Conservation (phyloP, 2,797 vertebrate species). For the Silurus aristotelis region DNA sequence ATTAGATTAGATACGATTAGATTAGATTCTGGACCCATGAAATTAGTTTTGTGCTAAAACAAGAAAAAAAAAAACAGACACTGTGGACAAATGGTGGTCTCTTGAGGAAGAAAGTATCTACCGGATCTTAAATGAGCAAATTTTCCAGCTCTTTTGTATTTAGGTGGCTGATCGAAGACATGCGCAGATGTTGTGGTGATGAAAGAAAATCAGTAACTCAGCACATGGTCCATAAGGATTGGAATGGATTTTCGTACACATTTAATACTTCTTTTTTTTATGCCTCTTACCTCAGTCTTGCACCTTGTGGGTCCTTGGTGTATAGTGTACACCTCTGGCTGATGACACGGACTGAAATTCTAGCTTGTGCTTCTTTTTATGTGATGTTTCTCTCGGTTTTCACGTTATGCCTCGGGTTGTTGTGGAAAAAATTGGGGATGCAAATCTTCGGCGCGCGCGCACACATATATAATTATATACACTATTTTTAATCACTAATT, state of each 20-base stretch:
- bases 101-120: constrained; percentile 27
- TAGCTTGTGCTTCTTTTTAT: not conserved
- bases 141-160: constrained; percentile 36
- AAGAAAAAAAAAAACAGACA: not conserved
- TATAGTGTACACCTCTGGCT: not conserved
- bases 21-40: constrained; percentile 8
- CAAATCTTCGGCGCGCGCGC: too few species aligned
- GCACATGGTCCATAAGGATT: not conserved
- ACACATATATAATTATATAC: too few species aligned
- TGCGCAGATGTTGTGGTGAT: constrained; percentile 28
- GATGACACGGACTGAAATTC: not conserved
- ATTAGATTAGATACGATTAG: not conserved
- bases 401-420: not conserved
- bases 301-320: not conserved
- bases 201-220: not conserved
- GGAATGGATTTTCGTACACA: not conserved
- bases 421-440: too few species aligned
- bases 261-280: not conserved
- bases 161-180: constrained; percentile 44
- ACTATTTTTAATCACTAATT: too few species aligned
- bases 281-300: not conserved
- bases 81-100: constrained; percentile 3
- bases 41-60: constrained; percentile 35
- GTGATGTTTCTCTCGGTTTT: not conserved
- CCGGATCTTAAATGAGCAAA: constrained; percentile 30